phyloP scores from a whole-genome alignment of 2,888 invertebrate species.

The Hyposoter dolosus region DNA sequence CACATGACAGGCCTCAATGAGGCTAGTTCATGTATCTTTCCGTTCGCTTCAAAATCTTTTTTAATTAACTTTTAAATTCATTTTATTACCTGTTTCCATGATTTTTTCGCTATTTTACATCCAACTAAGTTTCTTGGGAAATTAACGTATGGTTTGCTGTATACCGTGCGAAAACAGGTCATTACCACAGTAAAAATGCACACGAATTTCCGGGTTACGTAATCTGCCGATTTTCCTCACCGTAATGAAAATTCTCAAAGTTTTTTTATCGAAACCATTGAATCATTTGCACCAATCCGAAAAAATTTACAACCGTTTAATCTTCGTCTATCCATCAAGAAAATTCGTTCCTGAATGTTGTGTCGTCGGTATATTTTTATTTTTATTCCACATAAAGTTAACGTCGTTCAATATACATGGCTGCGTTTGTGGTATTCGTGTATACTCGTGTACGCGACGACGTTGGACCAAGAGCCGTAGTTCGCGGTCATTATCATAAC shows the following conservation, averaged over 20 bases:
- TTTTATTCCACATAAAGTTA: background rate
- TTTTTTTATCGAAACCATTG: background rate
- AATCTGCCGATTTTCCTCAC: background rate
- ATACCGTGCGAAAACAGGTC: background rate
- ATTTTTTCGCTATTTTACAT: slow-evolving; percentile 19
- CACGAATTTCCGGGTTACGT: background rate
- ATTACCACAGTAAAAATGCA: background rate
- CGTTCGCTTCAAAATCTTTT: slow-evolving; percentile 13
- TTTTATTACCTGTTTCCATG: slow-evolving; percentile 11
- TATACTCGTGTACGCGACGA: slow-evolving; percentile 18
- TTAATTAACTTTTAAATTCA: slow-evolving; percentile 11
- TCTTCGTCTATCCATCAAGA: background rate
- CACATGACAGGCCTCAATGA: background rate
- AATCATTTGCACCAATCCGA: background rate
- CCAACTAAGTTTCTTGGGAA: background rate
- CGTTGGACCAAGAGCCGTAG: slow-evolving; percentile 58
- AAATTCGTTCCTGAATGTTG: background rate
- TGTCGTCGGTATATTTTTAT: background rate
- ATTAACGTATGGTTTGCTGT: background rate
- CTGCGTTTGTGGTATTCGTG: background rate
- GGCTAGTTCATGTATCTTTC: slow-evolving; percentile 38
- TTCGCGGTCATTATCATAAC: slow-evolving; percentile 81
- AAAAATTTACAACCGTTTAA: background rate
- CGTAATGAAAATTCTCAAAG: background rate
- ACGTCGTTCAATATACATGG: background rate